phyloP scores from a whole-genome alignment of 2,888 invertebrate species.

The Apamea epomidion region DNA sequence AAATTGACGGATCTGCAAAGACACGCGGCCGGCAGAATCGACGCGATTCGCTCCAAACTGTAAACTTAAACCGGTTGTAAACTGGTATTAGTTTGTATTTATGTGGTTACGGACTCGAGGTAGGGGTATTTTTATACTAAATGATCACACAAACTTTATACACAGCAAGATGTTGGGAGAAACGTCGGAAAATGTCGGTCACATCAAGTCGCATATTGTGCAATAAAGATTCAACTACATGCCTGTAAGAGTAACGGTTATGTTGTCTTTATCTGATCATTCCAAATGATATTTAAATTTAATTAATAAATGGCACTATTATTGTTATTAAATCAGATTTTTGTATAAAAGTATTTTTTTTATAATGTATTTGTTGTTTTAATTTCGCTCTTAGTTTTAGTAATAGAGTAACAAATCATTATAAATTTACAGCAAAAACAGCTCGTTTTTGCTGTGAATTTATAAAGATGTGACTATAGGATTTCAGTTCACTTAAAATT shows the following conservation, averaged over 20 bases:
- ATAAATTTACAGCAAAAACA: neutral
- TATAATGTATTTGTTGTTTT: slow-evolving; percentile 37
- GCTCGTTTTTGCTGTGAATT: too few species aligned
- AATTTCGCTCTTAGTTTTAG: neutral
- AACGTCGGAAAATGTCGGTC: slow-evolving; percentile 39
- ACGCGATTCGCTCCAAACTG: slow-evolving; percentile 93
- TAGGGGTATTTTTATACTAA: slow-evolving; percentile 75
- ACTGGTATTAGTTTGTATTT: slow-evolving; percentile 66
- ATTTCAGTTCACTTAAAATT: slow-evolving; percentile 9
- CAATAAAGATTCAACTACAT: slow-evolving; percentile 45
- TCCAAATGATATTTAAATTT: slow-evolving; percentile 73
- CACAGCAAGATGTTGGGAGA: slow-evolving; percentile 27
- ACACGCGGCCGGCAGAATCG: slow-evolving; percentile 93
- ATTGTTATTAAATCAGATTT: slow-evolving; percentile 76
- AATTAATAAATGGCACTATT: slow-evolving; percentile 68
- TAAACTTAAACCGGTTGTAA: slow-evolving; percentile 84
- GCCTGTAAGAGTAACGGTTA: slow-evolving; percentile 43
- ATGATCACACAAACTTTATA: slow-evolving; percentile 52
- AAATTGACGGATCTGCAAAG: slow-evolving; percentile 96
- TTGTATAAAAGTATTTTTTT: slow-evolving; percentile 54
- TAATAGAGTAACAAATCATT: neutral
- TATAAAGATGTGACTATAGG: neutral
- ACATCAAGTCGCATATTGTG: slow-evolving; percentile 41
- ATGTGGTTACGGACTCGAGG: slow-evolving; percentile 78
- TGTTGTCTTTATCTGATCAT: slow-evolving; percentile 76